These are phyloP conservation scores for Siniperca chuatsi DNA, from an alignment of 2,113 vertebrate genomes.

Conservation along the genomic window DNA sequence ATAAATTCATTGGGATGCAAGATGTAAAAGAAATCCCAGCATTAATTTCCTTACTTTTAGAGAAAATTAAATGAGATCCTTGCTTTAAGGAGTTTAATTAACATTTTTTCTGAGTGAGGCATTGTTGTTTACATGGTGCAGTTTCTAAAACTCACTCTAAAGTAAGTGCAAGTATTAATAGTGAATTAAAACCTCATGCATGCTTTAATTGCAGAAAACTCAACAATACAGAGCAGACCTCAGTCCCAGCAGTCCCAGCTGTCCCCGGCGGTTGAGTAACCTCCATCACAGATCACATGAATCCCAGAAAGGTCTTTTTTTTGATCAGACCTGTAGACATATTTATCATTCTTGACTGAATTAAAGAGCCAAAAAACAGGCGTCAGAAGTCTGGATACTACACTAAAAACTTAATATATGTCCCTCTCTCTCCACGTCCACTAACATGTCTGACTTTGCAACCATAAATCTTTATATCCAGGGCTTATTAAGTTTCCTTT, in stretches of 20 bases:
- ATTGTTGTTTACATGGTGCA: background rate
- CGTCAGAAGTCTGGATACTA: constrained; percentile 54
- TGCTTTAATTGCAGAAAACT: background rate
- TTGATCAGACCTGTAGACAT: constrained; percentile 35
- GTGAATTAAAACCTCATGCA: constrained; percentile 38
- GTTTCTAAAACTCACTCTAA: constrained; percentile 11
- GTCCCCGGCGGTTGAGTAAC: background rate
- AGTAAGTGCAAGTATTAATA: background rate
- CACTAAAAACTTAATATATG: constrained; percentile 61
- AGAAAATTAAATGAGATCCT: background rate
- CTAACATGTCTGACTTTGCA: constrained; percentile 54
- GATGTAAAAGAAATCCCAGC: background rate
- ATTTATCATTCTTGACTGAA: constrained; percentile 59
- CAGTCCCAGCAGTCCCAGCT: background rate
- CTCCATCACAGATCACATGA: constrained; percentile 44
- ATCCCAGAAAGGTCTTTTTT: constrained; percentile 27
- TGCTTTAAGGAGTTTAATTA: constrained; percentile 17
- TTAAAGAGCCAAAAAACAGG: constrained; percentile 35
- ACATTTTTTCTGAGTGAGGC: background rate
- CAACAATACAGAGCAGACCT: constrained; percentile 16
- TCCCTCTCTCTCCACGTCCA: constrained; percentile 46
- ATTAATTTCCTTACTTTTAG: background rate
- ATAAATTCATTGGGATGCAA: constrained; percentile 21
- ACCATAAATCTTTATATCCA: constrained; percentile 70
- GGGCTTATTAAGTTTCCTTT: constrained; percentile 65